These are phyloP conservation scores for Solea solea DNA, from an alignment of 2,113 vertebrate genomes.

Conservation along the genomic window DNA sequence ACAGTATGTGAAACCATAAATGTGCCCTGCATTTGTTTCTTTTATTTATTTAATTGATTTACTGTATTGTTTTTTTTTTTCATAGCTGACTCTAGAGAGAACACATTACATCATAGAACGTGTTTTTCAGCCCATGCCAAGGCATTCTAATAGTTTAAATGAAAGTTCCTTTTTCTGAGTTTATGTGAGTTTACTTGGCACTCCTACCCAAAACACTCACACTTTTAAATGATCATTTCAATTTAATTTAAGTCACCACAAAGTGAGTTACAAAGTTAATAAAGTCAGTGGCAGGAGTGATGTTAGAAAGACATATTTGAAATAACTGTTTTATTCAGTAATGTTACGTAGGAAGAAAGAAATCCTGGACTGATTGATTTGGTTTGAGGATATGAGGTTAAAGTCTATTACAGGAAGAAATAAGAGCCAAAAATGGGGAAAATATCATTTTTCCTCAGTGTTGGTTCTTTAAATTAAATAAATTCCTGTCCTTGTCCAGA, in stretches of 20 bases:
- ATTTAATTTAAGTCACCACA: neutral
- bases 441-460: too few relatives aligned
- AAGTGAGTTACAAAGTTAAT: neutral
- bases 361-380: neutral
- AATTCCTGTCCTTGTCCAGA: slow-evolving; percentile 75
- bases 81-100: neutral
- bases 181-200: too few relatives aligned
- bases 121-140: too few relatives aligned
- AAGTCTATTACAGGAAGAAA: neutral
- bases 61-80: neutral
- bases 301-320: neutral
- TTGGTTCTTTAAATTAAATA: too few relatives aligned
- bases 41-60: neutral
- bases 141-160: too few relatives aligned
- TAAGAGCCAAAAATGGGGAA: neutral
- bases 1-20: neutral
- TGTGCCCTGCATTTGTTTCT: neutral
- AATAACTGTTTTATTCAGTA: neutral
- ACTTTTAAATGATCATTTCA: neutral
- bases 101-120: neutral
- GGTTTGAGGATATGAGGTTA: neutral
- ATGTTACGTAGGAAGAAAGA: neutral
- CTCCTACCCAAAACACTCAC: too few relatives aligned
- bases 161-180: too few relatives aligned
- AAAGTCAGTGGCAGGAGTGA: too few relatives aligned